A percentile compares a stretch with the other conserved stretches of the same genome.
Evolutionary conservation across 2,113 vertebrate species (phyloP).

Genomic region (Propithecus coquereli): DNA sequence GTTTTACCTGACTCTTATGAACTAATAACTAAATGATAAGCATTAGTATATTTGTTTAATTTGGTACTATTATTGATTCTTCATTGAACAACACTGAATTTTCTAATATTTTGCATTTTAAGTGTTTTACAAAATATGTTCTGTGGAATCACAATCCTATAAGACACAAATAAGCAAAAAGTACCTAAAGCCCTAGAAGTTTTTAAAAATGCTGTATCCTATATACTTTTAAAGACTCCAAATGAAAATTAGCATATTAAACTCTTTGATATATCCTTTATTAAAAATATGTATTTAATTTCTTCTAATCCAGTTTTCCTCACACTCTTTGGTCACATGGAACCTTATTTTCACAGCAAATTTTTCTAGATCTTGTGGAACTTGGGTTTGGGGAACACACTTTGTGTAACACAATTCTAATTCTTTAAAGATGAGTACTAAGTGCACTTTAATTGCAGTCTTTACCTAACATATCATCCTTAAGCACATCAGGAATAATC

Average conservation of each 20-base stretch:
- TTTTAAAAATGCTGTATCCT: not conserved
- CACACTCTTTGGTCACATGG: not conserved
- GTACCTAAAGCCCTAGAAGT: not conserved
- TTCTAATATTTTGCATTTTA: not conserved
- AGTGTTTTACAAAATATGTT: not conserved
- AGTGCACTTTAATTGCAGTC: not conserved
- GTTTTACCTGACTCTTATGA: not conserved
- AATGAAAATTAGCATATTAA: not conserved
- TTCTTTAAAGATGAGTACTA: not conserved
- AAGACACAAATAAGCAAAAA: not conserved
- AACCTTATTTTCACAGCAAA: not conserved
- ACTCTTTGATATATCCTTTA: not conserved
- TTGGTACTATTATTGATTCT: not conserved
- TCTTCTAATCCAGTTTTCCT: not conserved
- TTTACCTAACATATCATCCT: not conserved
- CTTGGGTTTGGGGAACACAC: not conserved
- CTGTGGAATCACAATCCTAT: not conserved
- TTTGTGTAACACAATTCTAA: not conserved
- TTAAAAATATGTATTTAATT: not conserved
- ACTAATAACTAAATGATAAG: not conserved
- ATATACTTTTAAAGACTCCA: not conserved
- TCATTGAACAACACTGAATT: not conserved
- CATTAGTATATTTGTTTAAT: not conserved
- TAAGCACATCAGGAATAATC: not conserved
- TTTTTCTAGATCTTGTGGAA: not conserved